phyloP scores from a whole-genome alignment of 2,113 vertebrate species.

The Protobothrops flavoviridis region DNA sequence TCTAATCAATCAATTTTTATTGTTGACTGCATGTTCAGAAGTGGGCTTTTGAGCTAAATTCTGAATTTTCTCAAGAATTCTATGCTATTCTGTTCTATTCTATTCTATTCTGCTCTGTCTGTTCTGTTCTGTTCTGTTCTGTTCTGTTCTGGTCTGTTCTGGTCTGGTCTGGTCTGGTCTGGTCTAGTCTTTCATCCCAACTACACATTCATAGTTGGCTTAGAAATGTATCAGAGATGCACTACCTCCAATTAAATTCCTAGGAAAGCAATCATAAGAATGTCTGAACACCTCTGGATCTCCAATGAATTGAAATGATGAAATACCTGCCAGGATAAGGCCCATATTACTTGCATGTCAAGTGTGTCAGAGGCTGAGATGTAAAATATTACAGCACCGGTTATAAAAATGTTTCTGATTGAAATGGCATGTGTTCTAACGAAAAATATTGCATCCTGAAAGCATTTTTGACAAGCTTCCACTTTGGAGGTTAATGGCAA shows the following conservation, averaged over 20 bases:
- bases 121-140: neutral
- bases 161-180: no score
- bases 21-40: neutral
- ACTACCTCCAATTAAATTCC: neutral
- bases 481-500: conserved; percentile 64
- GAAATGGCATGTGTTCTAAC: conserved; percentile 22
- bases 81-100: neutral
- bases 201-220: neutral
- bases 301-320: neutral
- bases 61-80: neutral
- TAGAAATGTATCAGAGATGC: neutral
- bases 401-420: conserved; percentile 48
- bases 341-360: neutral
- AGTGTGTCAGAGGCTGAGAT: conserved; percentile 15
- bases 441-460: conserved; percentile 57
- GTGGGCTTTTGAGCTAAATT: neutral
- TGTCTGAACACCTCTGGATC: neutral
- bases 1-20: neutral
- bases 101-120: no score
- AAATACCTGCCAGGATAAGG: neutral
- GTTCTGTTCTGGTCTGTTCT: no score
- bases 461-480: conserved; percentile 66
- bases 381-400: conserved; percentile 27
- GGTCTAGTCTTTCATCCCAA: neutral
- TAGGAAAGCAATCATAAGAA: neutral